phyloP scores from a whole-genome alignment of 2,797 vertebrate genomes.

The Clamator glandarius region DNA sequence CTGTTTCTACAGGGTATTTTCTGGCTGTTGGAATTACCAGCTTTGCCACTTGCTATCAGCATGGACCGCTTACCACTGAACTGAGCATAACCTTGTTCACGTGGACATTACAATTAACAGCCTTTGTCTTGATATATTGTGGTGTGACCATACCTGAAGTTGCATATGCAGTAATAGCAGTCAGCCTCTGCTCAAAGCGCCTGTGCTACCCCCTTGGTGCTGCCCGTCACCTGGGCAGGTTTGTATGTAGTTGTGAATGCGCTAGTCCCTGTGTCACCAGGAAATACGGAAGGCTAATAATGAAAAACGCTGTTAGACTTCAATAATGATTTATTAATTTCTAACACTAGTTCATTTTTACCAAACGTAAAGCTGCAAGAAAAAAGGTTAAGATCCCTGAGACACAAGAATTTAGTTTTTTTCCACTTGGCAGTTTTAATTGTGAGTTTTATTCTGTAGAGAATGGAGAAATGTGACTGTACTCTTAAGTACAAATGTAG shows the following conservation, averaged over 20 bases:
- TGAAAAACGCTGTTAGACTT: background rate
- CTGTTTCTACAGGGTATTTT: constrained; percentile 75
- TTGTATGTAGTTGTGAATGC: background rate
- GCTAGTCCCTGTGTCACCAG: background rate
- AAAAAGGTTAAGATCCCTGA: background rate
- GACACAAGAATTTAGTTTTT: background rate
- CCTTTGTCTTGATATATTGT: constrained; percentile 75
- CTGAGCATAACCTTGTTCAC: constrained; percentile 67
- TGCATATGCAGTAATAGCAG: constrained; percentile 62
- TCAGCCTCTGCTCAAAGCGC: constrained; percentile 66
- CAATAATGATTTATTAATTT: background rate
- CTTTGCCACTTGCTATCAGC: constrained; percentile 79
- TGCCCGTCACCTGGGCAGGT: constrained; percentile 69
- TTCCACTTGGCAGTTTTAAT: background rate
- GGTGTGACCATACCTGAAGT: constrained; percentile 74
- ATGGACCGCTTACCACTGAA: constrained; percentile 71
- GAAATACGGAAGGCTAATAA: background rate
- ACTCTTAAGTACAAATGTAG: background rate
- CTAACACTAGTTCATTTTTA: background rate
- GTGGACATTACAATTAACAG: constrained; percentile 72
- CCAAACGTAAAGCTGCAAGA: background rate
- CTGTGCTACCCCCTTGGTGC: constrained; percentile 45
- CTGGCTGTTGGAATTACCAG: constrained; percentile 72
- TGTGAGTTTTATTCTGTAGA: background rate
- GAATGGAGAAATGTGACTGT: background rate